Percentiles rank a stretch among this genome's conserved stretches.
Evolutionary conservation across 1,140 invertebrate genomes (phyloP).

Genomic region (Mamestra configurata): DNA sequence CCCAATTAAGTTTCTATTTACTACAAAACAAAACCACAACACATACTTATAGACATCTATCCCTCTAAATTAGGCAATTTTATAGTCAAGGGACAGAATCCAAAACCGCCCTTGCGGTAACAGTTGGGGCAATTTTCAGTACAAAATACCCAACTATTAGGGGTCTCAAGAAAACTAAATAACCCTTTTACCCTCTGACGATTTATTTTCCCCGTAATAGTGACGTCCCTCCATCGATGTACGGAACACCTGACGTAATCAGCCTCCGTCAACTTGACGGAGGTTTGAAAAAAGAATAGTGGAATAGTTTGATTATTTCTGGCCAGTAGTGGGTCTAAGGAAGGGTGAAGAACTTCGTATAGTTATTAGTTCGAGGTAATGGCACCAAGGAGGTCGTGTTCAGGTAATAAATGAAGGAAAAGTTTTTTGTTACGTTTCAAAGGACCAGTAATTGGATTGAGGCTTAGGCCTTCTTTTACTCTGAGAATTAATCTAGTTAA

Average conservation of each 20-base stretch:
- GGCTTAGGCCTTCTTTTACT: neutral
- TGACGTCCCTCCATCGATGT: constrained; percentile 49
- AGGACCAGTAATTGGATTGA: constrained; percentile 22
- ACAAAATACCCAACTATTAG: constrained; percentile 43
- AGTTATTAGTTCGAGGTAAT: neutral
- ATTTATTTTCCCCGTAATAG: constrained; percentile 53
- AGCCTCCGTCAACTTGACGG: constrained; percentile 53
- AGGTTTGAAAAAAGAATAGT: constrained; percentile 47
- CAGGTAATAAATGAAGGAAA: constrained; percentile 8
- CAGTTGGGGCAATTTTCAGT: constrained; percentile 32
- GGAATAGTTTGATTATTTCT: constrained; percentile 37
- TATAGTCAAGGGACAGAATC: constrained; percentile 28
- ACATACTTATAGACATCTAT: neutral
- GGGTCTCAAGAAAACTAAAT: constrained; percentile 50
- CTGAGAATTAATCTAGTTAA: no score
- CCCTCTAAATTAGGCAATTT: constrained; percentile 18
- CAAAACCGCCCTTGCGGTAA: constrained; percentile 23
- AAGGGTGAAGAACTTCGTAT: neutral
- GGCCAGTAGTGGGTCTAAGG: no score
- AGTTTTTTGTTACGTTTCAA: constrained; percentile 7
- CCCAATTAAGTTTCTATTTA: neutral
- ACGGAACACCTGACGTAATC: constrained; percentile 56
- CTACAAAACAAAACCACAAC: neutral
- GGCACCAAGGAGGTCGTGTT: neutral
- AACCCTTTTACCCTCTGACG: constrained; percentile 43